A percentile compares a stretch with the other conserved stretches of the same genome.
These are phyloP conservation scores for Pimephales promelas DNA, from an alignment of 2,113 vertebrate genomes.

Conservation along the genomic window DNA sequence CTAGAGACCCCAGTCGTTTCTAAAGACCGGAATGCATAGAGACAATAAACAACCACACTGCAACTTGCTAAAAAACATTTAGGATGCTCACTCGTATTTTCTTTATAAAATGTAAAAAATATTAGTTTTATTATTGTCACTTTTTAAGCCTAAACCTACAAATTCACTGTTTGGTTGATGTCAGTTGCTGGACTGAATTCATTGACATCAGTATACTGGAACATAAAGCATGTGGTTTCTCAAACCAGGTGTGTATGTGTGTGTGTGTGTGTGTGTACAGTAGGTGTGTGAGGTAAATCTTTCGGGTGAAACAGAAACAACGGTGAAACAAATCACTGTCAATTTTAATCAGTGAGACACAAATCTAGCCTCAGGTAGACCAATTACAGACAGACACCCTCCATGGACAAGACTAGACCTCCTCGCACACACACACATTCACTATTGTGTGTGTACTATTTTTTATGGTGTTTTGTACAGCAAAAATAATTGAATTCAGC, in stretches of 20 bases:
- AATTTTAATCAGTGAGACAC: slow-evolving; percentile 69
- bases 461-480: slow-evolving; percentile 42
- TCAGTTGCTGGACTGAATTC: slow-evolving; percentile 69
- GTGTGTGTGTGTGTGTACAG: slow-evolving; percentile 31
- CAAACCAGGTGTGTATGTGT: slow-evolving; percentile 16
- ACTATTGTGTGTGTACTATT: background rate
- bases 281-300: slow-evolving; percentile 64
- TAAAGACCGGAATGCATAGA: background rate
- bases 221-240: slow-evolving; percentile 50
- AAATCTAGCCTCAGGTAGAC: slow-evolving; percentile 69
- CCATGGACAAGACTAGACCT: slow-evolving; percentile 54
- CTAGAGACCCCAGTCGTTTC: background rate
- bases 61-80: background rate
- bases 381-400: slow-evolving; percentile 72
- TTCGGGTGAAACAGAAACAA: slow-evolving; percentile 17
- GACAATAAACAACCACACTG: background rate
- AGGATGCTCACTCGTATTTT: too few species aligned
- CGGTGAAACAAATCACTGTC: slow-evolving; percentile 68
- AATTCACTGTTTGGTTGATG: slow-evolving; percentile 61
- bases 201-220: slow-evolving; percentile 73
- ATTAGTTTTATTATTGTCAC: background rate
- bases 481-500: slow-evolving; percentile 21
- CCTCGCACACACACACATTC: slow-evolving; percentile 59
- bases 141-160: background rate
- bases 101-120: too few species aligned